Evolutionary conservation across 2,797 vertebrate species (phyloP).

Genomic region (Etheostoma perlongum): DNA sequence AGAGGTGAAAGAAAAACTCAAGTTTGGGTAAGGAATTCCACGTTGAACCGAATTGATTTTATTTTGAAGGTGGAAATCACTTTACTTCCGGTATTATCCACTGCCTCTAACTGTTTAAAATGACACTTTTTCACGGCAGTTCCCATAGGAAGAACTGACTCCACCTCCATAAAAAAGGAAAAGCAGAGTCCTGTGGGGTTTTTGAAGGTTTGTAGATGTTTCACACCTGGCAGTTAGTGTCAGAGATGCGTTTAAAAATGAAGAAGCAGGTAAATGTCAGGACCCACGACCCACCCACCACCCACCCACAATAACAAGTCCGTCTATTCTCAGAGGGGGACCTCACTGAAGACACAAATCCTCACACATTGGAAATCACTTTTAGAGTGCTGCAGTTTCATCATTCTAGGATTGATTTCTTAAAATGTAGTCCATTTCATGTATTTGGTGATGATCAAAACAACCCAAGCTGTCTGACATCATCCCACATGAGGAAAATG

Average conservation of each 20-base stretch:
- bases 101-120: fast-evolving
- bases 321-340: not conserved
- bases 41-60: not conserved
- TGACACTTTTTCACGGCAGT: slow-evolving; percentile 49
- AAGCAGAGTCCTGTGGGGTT: not conserved
- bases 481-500: not conserved
- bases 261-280: not conserved
- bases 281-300: not conserved
- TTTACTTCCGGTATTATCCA: not conserved
- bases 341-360: not conserved
- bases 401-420: not conserved
- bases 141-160: slow-evolving; percentile 73
- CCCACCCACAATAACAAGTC: not conserved
- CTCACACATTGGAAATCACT: not conserved
- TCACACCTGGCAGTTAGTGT: slow-evolving; percentile 23
- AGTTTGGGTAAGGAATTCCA: too few species aligned
- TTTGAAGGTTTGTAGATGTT: not conserved
- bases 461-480: not conserved
- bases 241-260: not conserved
- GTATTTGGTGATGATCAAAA: not conserved
- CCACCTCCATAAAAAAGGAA: slow-evolving; percentile 34
- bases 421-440: not conserved
- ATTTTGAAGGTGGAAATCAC: slow-evolving; percentile 24
- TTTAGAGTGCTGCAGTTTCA: not conserved
- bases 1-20: not conserved